Base-by-base conservation (phyloP, 2,797 vertebrate species). In the Carapus acus region DNA sequence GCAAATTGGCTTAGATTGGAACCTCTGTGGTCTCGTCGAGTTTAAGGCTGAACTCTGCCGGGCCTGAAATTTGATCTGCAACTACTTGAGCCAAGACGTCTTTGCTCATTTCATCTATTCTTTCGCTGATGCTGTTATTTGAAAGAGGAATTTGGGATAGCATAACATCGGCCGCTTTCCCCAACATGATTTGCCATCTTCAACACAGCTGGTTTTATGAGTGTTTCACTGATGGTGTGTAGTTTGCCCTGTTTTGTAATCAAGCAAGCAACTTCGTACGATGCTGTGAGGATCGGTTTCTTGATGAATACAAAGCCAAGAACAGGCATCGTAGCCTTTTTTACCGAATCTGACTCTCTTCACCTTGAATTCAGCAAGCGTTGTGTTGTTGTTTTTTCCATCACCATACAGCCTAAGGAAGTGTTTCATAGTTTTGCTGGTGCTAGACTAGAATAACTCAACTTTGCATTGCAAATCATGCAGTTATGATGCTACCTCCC, bases 181-280 rank as follows among this genome's bases (percentile, higher is more conserved):
- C 51, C 27, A 57, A 42, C 29, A 62, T 62, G 19, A 62, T 62
- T 62, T 33, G 59, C 59, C 52, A 62, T 62, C 55, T 62, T 62
- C 40, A 62, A 56, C 59, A 13, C 59, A 58, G 59, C 57, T 58
- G 49, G 60, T 66, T 66, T n/a, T n/a, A n/a, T n/a, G n/a, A n/a
- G n/a, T n/a, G n/a, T n/a, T n/a, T n/a, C n/a, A n/a, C n/a, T n/a
- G 49, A 55, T 54, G 51, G 51, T 65, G 22, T 45, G 31, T 31
- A 48, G 40, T 31, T 58, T 58, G 40, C 48, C 62, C 48, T 52
- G 62, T 48, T 58, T 53, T 52, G 47, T 43, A 19, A 65, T 58
- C 54, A 58, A 42, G 34, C 53, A 65, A 14, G 54, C 41, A 58
- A 49, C 53, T 63, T 63, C n/a, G 46, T 56, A 62, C 27, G 39